Base-by-base conservation (phyloP, 2,113 vertebrate species). In the Podiceps cristatus region DNA sequence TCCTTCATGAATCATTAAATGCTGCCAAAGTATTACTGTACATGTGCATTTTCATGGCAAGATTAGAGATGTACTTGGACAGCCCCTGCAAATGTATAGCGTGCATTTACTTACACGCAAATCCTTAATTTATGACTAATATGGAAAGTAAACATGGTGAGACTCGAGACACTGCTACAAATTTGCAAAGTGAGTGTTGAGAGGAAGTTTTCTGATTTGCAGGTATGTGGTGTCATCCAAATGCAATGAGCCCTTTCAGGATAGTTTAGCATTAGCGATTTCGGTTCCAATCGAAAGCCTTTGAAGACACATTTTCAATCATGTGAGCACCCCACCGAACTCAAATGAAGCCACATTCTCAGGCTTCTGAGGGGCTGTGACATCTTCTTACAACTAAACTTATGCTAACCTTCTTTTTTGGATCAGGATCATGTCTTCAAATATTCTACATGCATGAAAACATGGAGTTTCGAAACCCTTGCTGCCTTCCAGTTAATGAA, bases 401-500 rank as follows among this genome's bases (percentile, higher is more conserved):
- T 62, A 76, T 73, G 87, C 66, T 87, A 79, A 73, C 53, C 27
- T 91, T 47, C 28, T 56, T 66, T 76, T 86, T 42, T 77, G 31
- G 35, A 72, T 94, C 63, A 87, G 40, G 53, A 75, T 89, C 73
- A 12, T 10, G 5, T 60, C 91, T 80, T 89, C 62, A 83, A 37
- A 62, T 56, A 58, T 44, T 49, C 44, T 73, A 44, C 52, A n/a
- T 59, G 25, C 63, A 66, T 37, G 53, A 78, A 87, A 88, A 73
- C 69, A 24, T 10, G 29, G 35, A 45, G 25, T 69, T 93, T 80
- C 84, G 75, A 68, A 81, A 68, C 40, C 42, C 53, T 28, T 85
- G 20, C 31, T 90, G 69, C 42, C 28, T 94, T 87, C 16, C 50
- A 73, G 53, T 90, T 86, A 93, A 73, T 88, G 67, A 91, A 94